Conservation (phyloP, 2,888 invertebrate genomes). For the Drosophila infuscata region DNA sequence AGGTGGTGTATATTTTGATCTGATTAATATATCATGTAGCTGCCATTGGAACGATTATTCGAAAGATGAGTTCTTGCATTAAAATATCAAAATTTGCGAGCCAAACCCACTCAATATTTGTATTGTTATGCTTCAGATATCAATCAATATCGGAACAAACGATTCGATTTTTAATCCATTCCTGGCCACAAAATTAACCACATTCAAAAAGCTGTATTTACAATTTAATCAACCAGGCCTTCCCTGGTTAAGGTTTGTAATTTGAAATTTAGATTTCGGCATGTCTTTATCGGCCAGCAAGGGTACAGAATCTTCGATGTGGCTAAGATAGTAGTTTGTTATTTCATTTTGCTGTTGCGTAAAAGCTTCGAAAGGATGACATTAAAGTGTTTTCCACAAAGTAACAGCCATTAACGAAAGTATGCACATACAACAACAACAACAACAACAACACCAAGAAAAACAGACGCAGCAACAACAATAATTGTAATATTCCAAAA, state of each 20-base stretch:
- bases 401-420: slow-evolving; percentile 42
- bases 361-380: slow-evolving; percentile 14
- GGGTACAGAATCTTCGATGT: background rate
- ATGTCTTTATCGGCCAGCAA: background rate
- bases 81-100: background rate
- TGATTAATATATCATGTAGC: background rate
- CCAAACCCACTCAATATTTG: background rate
- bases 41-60: background rate
- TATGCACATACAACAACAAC: slow-evolving; percentile 10
- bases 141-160: no score
- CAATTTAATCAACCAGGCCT: background rate
- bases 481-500: slow-evolving; percentile 3
- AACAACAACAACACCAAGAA: slow-evolving; percentile 2
- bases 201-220: background rate
- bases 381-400: slow-evolving; percentile 14
- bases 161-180: background rate
- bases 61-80: background rate
- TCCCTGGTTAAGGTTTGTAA: background rate
- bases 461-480: background rate
- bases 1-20: no score
- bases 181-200: rapidly evolving
- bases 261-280: background rate
- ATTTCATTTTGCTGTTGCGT: slow-evolving; percentile 13
- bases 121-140: no score
- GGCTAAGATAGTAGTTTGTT: background rate